Base-by-base conservation (phyloP, 2,113 vertebrate genomes). In the Apeltes quadracus region DNA sequence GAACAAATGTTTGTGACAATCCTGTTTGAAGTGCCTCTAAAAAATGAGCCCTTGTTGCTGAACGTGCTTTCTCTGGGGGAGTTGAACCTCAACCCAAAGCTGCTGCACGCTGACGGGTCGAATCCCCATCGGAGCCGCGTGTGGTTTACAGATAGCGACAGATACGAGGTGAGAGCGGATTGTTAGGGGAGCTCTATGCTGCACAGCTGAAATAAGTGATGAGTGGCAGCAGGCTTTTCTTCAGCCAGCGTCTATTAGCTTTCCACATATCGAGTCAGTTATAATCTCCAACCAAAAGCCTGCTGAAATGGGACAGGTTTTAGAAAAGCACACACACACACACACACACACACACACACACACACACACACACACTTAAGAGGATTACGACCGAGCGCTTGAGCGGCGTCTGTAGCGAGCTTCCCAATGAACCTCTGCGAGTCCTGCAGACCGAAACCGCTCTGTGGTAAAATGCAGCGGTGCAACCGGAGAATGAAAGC, bases 331-430 rank as follows among this genome's bases (percentile, higher is more conserved):
- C 50, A 66, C 55, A 50, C 53, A 66, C 55, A 73, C 59, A 51
- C 36, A 68, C 50, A 27, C 2, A 32, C 27, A 32, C 10, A 62
- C 39, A 16, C 27, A 34, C 27, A 41, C 38, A 75, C 64, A 70
- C 50, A 66, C 55, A 50, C 53, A 66, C 55, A 73, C 59, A 51
- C 36, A 68, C 50, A 27, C 2, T 38, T 79, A 89, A 86, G 74
- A 84, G 66, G 84, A 87, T 86, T 89, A 89, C 46, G 63, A 79
- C 44, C 16, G 64, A 83, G 34, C 29, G 51, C 76, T 73, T 80
- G 48, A 29, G 72, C 75, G 87, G 69, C 73, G 76, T 25, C 74
- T 76, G 54, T 22, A 57, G 43, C 1, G 8, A 82, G 77, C 84
- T 69, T 75, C 66, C 74, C 74, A 75, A 75, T 82, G 79, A 77